Evolutionary conservation across 2,113 vertebrate species (phyloP).

Genomic region (Chloroceryle aenea): DNA sequence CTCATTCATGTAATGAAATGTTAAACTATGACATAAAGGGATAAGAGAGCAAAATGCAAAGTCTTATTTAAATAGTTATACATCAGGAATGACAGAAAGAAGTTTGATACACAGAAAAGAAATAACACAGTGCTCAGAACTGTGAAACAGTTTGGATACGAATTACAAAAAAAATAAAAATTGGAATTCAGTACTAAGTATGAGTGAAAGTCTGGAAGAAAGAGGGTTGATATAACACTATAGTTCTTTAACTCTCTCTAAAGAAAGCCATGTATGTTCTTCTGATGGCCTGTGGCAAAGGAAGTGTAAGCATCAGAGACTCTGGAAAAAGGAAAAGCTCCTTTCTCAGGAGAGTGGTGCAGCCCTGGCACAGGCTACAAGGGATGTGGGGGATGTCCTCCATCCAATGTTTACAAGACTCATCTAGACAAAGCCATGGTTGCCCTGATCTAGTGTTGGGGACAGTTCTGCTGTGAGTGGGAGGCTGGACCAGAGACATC

Average conservation of each 20-base stretch:
- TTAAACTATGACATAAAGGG: neutral
- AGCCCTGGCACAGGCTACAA: neutral
- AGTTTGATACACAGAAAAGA: neutral
- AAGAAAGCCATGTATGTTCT: neutral
- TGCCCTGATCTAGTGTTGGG: neutral
- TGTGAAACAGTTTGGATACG: neutral
- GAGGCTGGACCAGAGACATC: neutral
- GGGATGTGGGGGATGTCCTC: rapidly evolving
- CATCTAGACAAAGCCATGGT: neutral
- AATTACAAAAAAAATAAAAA: neutral
- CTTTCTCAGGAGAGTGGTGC: neutral
- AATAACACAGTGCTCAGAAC: neutral
- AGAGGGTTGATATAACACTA: neutral
- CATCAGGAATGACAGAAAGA: neutral
- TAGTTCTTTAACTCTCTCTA: neutral
- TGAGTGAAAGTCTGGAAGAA: neutral
- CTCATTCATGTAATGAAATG: neutral
- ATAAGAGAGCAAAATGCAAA: neutral
- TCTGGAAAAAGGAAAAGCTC: neutral
- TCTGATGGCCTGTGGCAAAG: neutral
- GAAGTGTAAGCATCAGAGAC: neutral
- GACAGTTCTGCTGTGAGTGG: neutral
- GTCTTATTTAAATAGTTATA: neutral
- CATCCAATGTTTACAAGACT: neutral
- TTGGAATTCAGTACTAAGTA: neutral